Conservation (phyloP, 2,113 vertebrate genomes). For the Gallinago media region DNA sequence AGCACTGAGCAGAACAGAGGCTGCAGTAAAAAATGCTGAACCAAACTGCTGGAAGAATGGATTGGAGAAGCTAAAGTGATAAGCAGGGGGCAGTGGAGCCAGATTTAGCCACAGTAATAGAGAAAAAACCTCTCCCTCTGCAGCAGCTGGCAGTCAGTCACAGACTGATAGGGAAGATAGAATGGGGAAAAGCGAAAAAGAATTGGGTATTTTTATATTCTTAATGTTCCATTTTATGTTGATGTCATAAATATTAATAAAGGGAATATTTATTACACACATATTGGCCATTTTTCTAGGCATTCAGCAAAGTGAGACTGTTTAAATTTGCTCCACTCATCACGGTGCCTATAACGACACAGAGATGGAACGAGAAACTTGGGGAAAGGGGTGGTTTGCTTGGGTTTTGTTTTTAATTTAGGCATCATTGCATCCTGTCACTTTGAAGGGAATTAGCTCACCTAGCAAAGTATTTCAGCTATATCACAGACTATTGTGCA, state of each 20-base stretch:
- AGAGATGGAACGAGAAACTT: not conserved
- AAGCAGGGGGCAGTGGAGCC: not conserved
- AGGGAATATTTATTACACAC: not conserved
- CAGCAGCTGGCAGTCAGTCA: not conserved
- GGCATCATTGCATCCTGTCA: not conserved
- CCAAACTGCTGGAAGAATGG: not conserved
- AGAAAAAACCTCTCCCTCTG: not conserved
- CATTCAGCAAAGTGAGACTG: not conserved
- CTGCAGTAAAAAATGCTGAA: not conserved
- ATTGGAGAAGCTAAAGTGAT: not conserved
- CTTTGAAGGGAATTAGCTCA: not conserved
- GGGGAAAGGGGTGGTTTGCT: not conserved
- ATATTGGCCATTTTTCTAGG: not conserved
- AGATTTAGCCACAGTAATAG: not conserved
- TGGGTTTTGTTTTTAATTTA: not conserved
- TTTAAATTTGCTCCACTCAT: not conserved
- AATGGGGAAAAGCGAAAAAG: not conserved
- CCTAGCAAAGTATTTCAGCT: not conserved
- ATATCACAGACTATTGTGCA: not conserved
- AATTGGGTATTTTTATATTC: not conserved
- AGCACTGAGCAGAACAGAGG: fast-evolving
- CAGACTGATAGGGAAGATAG: not conserved
- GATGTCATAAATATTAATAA: not conserved
- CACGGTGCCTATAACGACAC: not conserved
- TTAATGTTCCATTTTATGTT: not conserved